phyloP scores from a whole-genome alignment of 2,113 vertebrate species.

The Lepidothrix coronata region DNA sequence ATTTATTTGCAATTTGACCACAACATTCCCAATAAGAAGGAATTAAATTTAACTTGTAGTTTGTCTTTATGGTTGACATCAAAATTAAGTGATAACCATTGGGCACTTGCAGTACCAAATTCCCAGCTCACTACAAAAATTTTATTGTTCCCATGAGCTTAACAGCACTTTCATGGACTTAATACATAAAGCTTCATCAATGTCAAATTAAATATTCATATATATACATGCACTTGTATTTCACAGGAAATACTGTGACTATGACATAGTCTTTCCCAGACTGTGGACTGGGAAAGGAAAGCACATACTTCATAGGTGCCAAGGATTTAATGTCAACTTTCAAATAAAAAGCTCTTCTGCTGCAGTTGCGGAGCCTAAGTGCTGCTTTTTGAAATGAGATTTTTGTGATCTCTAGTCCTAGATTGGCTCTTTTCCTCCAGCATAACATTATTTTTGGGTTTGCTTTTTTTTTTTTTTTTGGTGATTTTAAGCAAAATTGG shows the following conservation, averaged over 20 bases:
- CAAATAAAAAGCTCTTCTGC: background rate
- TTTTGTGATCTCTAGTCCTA: background rate
- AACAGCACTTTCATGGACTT: background rate
- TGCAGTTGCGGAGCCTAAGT: background rate
- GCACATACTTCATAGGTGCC: background rate
- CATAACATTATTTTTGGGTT: background rate
- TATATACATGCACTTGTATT: background rate
- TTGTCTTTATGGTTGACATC: background rate
- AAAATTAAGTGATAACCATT: background rate
- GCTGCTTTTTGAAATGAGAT: background rate
- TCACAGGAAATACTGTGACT: background rate
- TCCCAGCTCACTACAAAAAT: background rate
- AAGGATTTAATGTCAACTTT: background rate
- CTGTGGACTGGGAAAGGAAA: background rate
- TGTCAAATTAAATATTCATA: constrained; percentile 20
- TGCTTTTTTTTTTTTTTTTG: background rate
- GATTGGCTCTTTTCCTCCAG: background rate
- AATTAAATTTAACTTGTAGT: background rate
- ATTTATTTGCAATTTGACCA: background rate
- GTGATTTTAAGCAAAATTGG: background rate
- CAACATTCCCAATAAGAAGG: background rate
- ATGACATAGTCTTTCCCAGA: too few relatives aligned
- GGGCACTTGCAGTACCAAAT: background rate
- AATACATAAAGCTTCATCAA: background rate
- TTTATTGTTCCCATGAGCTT: background rate